These are phyloP conservation scores for Sinocyclocheilus anshuiensis DNA, from an alignment of 2,113 vertebrate species.

Conservation along the genomic window DNA sequence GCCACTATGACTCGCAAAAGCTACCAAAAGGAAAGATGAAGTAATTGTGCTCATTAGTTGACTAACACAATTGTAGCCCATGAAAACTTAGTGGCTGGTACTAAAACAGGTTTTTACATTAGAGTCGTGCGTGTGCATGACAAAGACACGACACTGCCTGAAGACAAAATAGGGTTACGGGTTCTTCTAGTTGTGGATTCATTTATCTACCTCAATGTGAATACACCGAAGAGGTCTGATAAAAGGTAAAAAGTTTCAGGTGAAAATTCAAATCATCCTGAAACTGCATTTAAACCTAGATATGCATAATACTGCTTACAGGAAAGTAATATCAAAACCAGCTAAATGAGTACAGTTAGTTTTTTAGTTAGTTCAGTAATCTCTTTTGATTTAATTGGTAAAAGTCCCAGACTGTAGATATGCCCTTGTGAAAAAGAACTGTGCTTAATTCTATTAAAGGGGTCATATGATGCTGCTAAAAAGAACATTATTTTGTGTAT, in stretches of 20 bases:
- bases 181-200: neutral
- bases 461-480: too few relatives aligned
- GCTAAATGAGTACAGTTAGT: neutral
- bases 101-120: slow-evolving; percentile 4
- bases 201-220: neutral
- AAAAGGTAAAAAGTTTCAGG: neutral
- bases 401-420: neutral
- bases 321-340: slow-evolving; percentile 8
- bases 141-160: neutral
- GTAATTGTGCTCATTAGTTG: slow-evolving; percentile 25
- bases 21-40: slow-evolving; percentile 45
- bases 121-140: neutral
- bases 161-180: neutral
- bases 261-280: neutral
- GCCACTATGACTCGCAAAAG: slow-evolving; percentile 41
- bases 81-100: neutral
- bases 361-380: neutral
- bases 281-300: slow-evolving; percentile 8
- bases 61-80: slow-evolving; percentile 15
- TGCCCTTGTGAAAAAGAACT: neutral
- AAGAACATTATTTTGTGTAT: too few relatives aligned
- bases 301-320: neutral
- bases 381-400: neutral
- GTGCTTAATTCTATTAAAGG: neutral
- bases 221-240: neutral